These are phyloP conservation scores for Nomada ruficornis DNA, from an alignment of 2,888 invertebrate species.

Conservation along the genomic window DNA sequence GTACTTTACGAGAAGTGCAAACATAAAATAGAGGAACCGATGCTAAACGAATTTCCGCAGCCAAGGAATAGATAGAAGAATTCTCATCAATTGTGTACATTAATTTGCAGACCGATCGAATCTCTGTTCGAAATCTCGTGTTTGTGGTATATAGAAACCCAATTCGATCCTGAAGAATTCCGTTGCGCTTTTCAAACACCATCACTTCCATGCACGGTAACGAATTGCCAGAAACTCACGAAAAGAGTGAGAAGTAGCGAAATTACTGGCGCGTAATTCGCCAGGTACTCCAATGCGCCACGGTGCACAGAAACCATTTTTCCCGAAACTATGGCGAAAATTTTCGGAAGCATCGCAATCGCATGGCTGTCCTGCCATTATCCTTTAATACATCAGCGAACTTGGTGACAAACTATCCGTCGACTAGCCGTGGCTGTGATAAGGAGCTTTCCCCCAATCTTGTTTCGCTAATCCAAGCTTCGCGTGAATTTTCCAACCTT, in stretches of 20 bases:
- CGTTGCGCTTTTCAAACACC: too few species aligned
- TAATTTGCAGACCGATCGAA: slow-evolving; percentile 6
- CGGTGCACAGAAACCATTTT: neutral
- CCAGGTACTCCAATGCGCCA: neutral
- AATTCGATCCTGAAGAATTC: neutral
- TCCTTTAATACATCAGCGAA: slow-evolving; percentile 48
- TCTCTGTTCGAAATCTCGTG: slow-evolving; percentile 20
- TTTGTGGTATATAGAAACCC: neutral
- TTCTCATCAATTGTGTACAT: neutral
- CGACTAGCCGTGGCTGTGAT: slow-evolving; percentile 53
- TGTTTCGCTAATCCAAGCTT: slow-evolving; percentile 57
- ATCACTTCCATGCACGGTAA: neutral
- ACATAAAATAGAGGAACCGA: neutral
- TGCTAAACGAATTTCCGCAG: neutral
- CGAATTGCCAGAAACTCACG: neutral
- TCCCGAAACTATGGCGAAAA: neutral
- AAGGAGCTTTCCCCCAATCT: slow-evolving; percentile 48
- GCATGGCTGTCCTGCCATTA: slow-evolving; percentile 16
- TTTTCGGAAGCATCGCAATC: neutral
- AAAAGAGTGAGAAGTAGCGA: neutral
- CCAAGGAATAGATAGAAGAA: neutral
- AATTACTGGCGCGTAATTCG: neutral
- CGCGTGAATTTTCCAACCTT: slow-evolving; percentile 56
- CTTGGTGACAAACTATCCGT: slow-evolving; percentile 53
- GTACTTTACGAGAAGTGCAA: neutral